phyloP scores from a whole-genome alignment of 1,140 invertebrate genomes.

The Arctopsyche grandis region DNA sequence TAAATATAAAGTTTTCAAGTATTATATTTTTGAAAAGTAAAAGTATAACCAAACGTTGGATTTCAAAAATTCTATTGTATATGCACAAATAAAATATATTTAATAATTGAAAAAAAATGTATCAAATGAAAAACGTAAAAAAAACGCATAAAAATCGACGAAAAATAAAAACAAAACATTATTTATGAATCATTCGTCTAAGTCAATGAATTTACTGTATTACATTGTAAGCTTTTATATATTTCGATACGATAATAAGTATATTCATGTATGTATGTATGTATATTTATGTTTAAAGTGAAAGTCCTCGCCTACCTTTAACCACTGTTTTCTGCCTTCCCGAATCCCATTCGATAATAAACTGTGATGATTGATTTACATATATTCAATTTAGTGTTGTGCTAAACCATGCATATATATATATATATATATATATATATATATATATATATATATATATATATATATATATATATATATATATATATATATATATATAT shows the following conservation, averaged over 20 bases:
- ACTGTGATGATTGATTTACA: not conserved
- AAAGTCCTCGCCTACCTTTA: not conserved
- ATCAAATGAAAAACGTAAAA: constrained; percentile 2
- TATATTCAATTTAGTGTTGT: too few relatives aligned
- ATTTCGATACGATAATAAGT: not conserved
- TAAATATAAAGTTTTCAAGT: too few relatives aligned
- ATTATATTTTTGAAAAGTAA: not conserved
- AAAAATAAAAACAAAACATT: not conserved
- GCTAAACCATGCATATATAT: too few relatives aligned
- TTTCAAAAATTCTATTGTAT: not conserved
- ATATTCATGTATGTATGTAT: not conserved
- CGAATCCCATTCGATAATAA: not conserved
- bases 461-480: too few relatives aligned
- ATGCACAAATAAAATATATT: not conserved
- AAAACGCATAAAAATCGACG: not conserved
- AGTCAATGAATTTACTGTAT: constrained; percentile 1
- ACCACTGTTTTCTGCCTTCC: not conserved
- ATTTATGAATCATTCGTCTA: not conserved
- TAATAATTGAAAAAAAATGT: not conserved
- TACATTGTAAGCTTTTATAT: constrained; percentile 15
- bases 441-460: too few relatives aligned
- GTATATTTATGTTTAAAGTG: too few relatives aligned
- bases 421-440: too few relatives aligned
- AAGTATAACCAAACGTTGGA: not conserved
- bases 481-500: too few relatives aligned